Percentiles rank a stretch among this genome's conserved stretches.
phyloP scores from a whole-genome alignment of 2,888 invertebrate species.

The Psococerastis gibbosa region DNA sequence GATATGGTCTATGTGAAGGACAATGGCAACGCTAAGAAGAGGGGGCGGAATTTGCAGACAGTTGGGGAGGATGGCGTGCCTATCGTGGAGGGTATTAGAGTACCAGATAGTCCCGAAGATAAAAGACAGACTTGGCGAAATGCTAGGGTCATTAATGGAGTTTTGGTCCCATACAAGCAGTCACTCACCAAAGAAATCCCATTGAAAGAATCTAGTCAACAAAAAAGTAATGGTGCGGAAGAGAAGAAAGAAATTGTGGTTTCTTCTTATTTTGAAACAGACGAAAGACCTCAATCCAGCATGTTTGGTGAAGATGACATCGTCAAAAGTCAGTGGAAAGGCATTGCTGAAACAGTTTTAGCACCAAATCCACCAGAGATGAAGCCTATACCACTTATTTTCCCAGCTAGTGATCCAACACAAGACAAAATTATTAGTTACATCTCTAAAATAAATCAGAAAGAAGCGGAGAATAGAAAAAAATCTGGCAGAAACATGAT shows the following conservation, averaged over 20 bases:
- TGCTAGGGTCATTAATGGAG: slow-evolving; percentile 70
- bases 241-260: slow-evolving; percentile 6
- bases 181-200: slow-evolving; percentile 25
- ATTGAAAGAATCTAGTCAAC: background rate
- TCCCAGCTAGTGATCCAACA: background rate
- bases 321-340: slow-evolving; percentile 4
- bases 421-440: slow-evolving; percentile 3
- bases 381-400: background rate
- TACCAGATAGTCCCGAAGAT: slow-evolving; percentile 69
- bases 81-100: slow-evolving; percentile 60
- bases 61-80: slow-evolving; percentile 54
- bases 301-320: slow-evolving; percentile 7
- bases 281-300: slow-evolving; percentile 18
- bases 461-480: background rate
- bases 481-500: background rate
- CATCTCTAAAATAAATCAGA: slow-evolving; percentile 6
- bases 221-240: background rate
- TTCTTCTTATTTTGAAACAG: slow-evolving; percentile 18
- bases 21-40: slow-evolving; percentile 30
- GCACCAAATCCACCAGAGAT: background rate
- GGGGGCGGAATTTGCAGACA: slow-evolving; percentile 34
- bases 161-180: slow-evolving; percentile 53
- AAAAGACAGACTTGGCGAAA: slow-evolving; percentile 67
- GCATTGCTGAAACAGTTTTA: slow-evolving; percentile 13
- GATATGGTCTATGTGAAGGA: slow-evolving; percentile 39